phyloP scores from a whole-genome alignment of 2,888 invertebrate genomes.

The Xanthia icteritia region DNA sequence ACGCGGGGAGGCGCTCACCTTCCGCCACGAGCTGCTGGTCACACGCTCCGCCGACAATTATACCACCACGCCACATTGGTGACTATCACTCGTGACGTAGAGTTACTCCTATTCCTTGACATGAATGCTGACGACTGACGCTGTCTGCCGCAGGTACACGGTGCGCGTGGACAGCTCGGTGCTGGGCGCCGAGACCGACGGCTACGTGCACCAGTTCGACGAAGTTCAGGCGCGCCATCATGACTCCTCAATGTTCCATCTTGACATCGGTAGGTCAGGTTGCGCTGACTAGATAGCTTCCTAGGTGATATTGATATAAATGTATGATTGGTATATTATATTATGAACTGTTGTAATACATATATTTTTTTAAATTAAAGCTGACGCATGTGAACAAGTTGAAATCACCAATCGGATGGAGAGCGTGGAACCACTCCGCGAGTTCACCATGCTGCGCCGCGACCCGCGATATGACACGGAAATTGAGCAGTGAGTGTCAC shows the following conservation, averaged over 20 bases:
- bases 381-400: conserved; percentile 75
- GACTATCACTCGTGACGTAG: background rate
- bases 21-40: conserved; percentile 80
- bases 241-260: conserved; percentile 70
- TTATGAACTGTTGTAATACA: background rate
- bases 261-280: conserved; percentile 73
- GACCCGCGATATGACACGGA: conserved; percentile 75
- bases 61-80: conserved; percentile 77
- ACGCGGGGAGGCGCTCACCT: conserved; percentile 78
- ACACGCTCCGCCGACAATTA: conserved; percentile 69
- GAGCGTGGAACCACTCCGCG: conserved; percentile 81
- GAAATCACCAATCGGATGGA: conserved; percentile 48
- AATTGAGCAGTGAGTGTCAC: conserved; percentile 67
- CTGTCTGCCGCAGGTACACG: conserved; percentile 74
- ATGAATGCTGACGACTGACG: background rate
- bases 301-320: background rate
- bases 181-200: conserved; percentile 80
- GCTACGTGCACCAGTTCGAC: conserved; percentile 81
- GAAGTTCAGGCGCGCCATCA: conserved; percentile 68
- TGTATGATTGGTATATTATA: too few relatives aligned
- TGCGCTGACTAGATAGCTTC: background rate
- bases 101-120: background rate
- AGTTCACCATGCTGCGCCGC: conserved; percentile 78
- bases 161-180: conserved; percentile 83
- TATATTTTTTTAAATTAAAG: conserved; percentile 59